Base-by-base conservation (phyloP, 2,797 vertebrate genomes). In the Leontopithecus rosalia region DNA sequence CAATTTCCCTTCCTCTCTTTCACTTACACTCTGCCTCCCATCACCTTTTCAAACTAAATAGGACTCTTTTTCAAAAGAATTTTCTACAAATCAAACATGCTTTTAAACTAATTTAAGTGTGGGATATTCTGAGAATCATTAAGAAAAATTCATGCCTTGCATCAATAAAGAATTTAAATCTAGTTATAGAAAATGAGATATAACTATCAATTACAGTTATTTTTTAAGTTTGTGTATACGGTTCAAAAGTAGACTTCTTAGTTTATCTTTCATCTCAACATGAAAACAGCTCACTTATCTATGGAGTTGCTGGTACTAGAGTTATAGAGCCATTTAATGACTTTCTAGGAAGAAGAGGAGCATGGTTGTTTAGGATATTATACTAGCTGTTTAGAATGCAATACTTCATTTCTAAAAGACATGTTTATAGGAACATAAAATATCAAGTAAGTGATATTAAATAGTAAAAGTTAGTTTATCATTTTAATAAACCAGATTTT, bases 121-220 rank as follows among this genome's bases (percentile, higher is more conserved):
- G 28, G 75, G 36, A 5, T 67, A 83, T 41, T 87, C 75, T 46
- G 46, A 58, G 1, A 28, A 19, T 22, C 46, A 26, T 7, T 70
- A 67, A 84, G 70, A 88, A 95, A 80, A 95, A 90, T 6, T 20
- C 57, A 39, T 19, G 26, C 26, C 64, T 64, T 88, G 22, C 5
- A 72, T 41, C 82, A 83, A n/a, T 5, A 33, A 93, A 79, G 61
- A 94, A 90, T 80, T 95, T 79, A 88, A 81, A 88, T 61, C 28
- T 76, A 86, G 39, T 52, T 80, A 89, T 5, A 95, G 64, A 72
- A 96, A 88, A 67, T 22, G 43, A 94, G 41, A 33, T 41, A 14
- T 7, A 91, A 75, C n/a, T 91, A 24, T 55, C 39, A 28, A n/a
- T 1, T 50, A 30, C 3, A 61, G 30, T 30, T 55, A 84, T 41